These are phyloP conservation scores for Volucella bombylans DNA, from an alignment of 2,888 invertebrate genomes.

Conservation along the genomic window DNA sequence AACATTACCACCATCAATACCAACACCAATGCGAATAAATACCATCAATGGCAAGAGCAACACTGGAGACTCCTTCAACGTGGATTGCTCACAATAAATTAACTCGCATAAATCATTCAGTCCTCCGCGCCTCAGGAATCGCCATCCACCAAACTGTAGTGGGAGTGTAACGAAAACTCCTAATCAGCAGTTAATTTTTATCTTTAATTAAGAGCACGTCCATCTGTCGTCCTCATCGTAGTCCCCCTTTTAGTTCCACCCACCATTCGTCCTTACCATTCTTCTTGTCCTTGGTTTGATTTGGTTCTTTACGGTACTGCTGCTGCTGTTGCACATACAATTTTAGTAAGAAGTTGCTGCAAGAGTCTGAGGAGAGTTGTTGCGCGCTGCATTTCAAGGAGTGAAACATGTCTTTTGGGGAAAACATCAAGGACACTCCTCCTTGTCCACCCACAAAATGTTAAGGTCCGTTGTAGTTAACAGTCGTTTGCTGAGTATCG, in stretches of 20 bases:
- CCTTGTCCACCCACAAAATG: constrained; percentile 40
- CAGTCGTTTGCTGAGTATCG: constrained; percentile 58
- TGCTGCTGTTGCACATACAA: constrained; percentile 13
- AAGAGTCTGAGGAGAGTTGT: constrained; percentile 27
- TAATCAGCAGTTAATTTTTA: constrained; percentile 82
- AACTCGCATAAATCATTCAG: constrained; percentile 80
- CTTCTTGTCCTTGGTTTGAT: constrained; percentile 17
- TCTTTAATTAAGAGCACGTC: constrained; percentile 82
- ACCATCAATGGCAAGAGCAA: not conserved
- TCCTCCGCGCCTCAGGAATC: constrained; percentile 51
- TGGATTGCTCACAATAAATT: constrained; percentile 75
- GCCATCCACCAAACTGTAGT: constrained; percentile 50
- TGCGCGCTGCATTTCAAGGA: constrained; percentile 63
- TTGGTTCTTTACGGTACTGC: not conserved
- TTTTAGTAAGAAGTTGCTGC: not conserved
- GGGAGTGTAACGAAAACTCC: constrained; percentile 77
- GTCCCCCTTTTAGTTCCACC: too few species aligned
- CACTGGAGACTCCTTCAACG: constrained; percentile 45
- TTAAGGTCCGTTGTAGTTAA: constrained; percentile 63
- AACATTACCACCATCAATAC: constrained; percentile 54
- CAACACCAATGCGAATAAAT: constrained; percentile 31
- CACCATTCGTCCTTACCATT: constrained; percentile 3
- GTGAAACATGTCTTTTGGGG: constrained; percentile 54
- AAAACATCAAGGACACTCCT: constrained; percentile 18
- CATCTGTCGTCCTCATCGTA: constrained; percentile 63